phyloP scores from a whole-genome alignment of 2,797 vertebrate species.

The Macropodus opercularis region DNA sequence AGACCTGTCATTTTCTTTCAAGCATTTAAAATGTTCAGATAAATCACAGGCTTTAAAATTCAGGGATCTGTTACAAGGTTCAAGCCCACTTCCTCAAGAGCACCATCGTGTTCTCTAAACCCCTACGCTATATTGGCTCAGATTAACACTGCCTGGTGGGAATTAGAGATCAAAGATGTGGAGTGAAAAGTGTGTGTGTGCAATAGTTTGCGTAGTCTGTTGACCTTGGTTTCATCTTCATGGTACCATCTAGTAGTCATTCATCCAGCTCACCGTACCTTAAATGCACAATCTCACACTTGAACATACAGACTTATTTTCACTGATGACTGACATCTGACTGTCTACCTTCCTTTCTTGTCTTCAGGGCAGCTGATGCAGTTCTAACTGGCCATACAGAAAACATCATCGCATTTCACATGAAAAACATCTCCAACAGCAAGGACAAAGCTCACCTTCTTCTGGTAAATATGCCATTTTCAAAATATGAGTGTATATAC shows the following conservation, averaged over 20 bases:
- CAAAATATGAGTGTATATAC: neutral
- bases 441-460: constrained; percentile 94
- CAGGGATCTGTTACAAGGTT: too few relatives aligned
- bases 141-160: constrained; percentile 51
- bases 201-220: constrained; percentile 51
- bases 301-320: constrained; percentile 30
- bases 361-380: constrained; percentile 94
- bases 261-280: constrained; percentile 34
- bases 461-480: constrained; percentile 81
- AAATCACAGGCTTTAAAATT: too few relatives aligned
- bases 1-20: too few relatives aligned
- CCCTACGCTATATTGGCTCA: too few relatives aligned
- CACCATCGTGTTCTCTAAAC: too few relatives aligned
- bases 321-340: constrained; percentile 66
- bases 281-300: constrained; percentile 2
- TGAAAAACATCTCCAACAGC: constrained; percentile 98
- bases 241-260: constrained; percentile 42
- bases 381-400: constrained; percentile 97
- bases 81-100: too few relatives aligned
- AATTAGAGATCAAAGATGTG: constrained; percentile 59
- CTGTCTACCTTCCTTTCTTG: constrained; percentile 64
- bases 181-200: constrained; percentile 26
- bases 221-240: constrained; percentile 70
- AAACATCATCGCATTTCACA: constrained; percentile 97
- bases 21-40: too few relatives aligned